Percentiles rank a stretch among this genome's conserved stretches.
These are phyloP conservation scores for Cremastobaeus sp. DNA, from an alignment of 2,888 invertebrate genomes.

Conservation along the genomic window DNA sequence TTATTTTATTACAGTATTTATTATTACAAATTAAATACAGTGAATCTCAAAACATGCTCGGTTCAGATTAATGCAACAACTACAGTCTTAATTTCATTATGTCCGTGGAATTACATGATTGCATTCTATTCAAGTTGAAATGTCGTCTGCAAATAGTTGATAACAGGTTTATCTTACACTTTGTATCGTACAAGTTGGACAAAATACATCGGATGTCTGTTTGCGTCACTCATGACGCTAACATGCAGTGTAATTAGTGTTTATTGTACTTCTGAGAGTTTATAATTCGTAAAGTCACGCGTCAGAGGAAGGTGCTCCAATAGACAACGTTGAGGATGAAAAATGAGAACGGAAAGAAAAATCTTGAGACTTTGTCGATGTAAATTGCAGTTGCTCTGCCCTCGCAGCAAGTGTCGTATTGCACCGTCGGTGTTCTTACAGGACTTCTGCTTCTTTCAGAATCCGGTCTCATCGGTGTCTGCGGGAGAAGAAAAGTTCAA, in stretches of 20 bases:
- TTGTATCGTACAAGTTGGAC: slow-evolving; percentile 26
- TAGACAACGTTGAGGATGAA: slow-evolving; percentile 93
- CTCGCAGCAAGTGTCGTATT: slow-evolving; percentile 91
- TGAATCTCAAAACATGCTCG: slow-evolving; percentile 29
- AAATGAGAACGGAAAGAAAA: slow-evolving; percentile 94
- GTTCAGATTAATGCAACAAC: slow-evolving; percentile 26
- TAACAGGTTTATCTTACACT: slow-evolving; percentile 9
- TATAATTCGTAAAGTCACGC: slow-evolving; percentile 39
- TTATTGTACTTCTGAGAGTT: slow-evolving; percentile 53
- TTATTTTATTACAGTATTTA: slow-evolving; percentile 36
- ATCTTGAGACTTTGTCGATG: slow-evolving; percentile 92
- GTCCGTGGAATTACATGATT: slow-evolving; percentile 29
- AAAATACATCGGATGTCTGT: slow-evolving; percentile 7
- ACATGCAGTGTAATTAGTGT: slow-evolving; percentile 41
- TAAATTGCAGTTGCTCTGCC: slow-evolving; percentile 84
- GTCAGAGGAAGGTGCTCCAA: slow-evolving; percentile 88
- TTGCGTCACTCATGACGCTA: slow-evolving; percentile 22
- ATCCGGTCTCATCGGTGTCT: slow-evolving; percentile 77
- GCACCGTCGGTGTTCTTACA: slow-evolving; percentile 77
- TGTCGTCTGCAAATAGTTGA: slow-evolving; percentile 4
- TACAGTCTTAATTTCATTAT: slow-evolving; percentile 48
- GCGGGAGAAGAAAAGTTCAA: slow-evolving; percentile 31
- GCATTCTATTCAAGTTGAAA: slow-evolving; percentile 5
- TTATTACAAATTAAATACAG: slow-evolving; percentile 51
- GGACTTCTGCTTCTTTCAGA: slow-evolving; percentile 76